Evolutionary conservation across 37 sponge, comb jelly and placozoan species (phyloP).

Genomic region (Hormiphora californensis): DNA sequence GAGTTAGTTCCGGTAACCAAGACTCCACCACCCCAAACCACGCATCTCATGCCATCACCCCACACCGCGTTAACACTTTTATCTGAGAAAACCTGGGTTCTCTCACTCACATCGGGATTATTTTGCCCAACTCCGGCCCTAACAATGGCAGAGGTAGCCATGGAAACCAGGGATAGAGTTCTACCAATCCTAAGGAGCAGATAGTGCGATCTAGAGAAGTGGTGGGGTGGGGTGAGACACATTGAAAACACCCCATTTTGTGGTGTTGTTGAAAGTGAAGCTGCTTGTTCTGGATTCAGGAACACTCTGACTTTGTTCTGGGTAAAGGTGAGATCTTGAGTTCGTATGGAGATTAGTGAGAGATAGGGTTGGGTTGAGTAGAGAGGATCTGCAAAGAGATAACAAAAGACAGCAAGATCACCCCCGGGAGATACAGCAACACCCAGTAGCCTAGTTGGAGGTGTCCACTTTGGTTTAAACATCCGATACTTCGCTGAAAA

Average conservation of each 20-base stretch:
- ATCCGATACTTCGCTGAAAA: slow-evolving; percentile 7
- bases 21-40: no score
- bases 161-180: neutral
- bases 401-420: neutral
- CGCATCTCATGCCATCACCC: no score
- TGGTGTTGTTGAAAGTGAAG: neutral
- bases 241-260: neutral
- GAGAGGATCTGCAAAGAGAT: neutral
- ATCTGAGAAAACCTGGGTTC: no score
- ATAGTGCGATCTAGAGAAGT: neutral
- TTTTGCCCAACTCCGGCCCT: no score
- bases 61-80: no score
- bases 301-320: slow-evolving; percentile 3
- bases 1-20: no score
- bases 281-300: neutral
- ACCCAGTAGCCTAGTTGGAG: neutral
- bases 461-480: neutral
- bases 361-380: slow-evolving; percentile 20
- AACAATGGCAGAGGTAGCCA: slow-evolving; percentile 7
- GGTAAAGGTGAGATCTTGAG: neutral
- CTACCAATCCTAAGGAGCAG: neutral
- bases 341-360: neutral
- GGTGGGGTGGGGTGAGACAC: slow-evolving; percentile 33
- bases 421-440: slow-evolving; percentile 1
- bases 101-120: no score